Conservation (phyloP, 1,140 invertebrate genomes). For the Protaetia brevitarsis region DNA sequence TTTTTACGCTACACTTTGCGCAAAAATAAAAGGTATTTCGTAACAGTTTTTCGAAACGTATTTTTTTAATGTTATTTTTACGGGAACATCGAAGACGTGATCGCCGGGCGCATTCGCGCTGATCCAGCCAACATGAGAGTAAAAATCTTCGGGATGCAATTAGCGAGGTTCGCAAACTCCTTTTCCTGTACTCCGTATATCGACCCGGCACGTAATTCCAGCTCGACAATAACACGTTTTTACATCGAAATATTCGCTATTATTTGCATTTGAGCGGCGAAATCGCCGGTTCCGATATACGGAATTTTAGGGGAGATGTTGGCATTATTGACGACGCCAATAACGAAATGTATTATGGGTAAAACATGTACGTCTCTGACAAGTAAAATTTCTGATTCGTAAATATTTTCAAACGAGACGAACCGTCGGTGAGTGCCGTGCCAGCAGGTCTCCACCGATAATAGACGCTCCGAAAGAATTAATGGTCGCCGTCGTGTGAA, state of each 20-base stretch:
- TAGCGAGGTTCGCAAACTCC: too few species aligned
- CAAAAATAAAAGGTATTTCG: neutral
- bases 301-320: conserved; percentile 30
- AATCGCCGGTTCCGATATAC: too few species aligned
- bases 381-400: conserved; percentile 43
- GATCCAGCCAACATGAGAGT: neutral
- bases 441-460: neutral
- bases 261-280: too few species aligned
- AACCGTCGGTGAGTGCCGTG: conserved; percentile 20
- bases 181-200: too few species aligned
- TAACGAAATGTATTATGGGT: conserved; percentile 42
- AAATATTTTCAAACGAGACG: conserved; percentile 27
- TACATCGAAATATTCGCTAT: too few species aligned
- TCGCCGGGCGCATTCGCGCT: neutral
- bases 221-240: too few species aligned
- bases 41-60: neutral
- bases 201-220: too few species aligned
- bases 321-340: conserved; percentile 45
- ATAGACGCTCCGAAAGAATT: neutral
- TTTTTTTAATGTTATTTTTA: neutral
- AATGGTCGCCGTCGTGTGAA: neutral
- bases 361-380: conserved; percentile 46
- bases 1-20: too few species aligned
- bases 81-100: neutral
- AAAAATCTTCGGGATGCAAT: too few species aligned